Base-by-base conservation (phyloP, 1,140 invertebrate genomes). In the Eupeodes corollae region DNA sequence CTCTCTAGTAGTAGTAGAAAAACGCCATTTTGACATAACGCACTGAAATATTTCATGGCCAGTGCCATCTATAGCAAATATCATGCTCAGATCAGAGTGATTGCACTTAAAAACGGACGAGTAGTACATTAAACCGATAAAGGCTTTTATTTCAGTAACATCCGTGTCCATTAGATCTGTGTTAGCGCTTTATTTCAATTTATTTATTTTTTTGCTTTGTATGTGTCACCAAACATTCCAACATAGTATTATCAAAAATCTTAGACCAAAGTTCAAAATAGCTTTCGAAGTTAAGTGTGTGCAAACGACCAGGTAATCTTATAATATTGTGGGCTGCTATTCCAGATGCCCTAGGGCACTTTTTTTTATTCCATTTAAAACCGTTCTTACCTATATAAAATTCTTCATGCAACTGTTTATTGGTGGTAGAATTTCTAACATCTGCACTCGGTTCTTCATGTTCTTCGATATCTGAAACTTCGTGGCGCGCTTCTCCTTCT, bases 341-440 rank as follows among this genome's bases (percentile, higher is more conserved):
- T 43, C 19, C 13, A 31, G 42, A 43, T 18, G 15, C 31, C 31
- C 13, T 18, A 30, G 42, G 42, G 2, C 19, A 12, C 42, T 43
- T 12, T 43, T 12, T 18, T 13, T 10, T 21, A 43, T 12, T 21
- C 42, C 42, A 43, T 12, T 30, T 2, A 43, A 43, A 43, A 30
- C 42, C 42, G 11, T 43, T 43, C 19, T 43, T 43, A 43, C 42
- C 42, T 43, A 30, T 43, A 18, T 42, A 42, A n/a, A n/a, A n/a
- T n/a, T n/a, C n/a, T n/a, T n/a, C n/a, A n/a, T n/a, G n/a, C n/a
- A n/a, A n/a, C n/a, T n/a, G n/a, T n/a, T n/a, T n/a, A n/a, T n/a
- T n/a, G n/a, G n/a, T n/a, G n/a, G n/a, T n/a, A n/a, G n/a, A n/a
- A n/a, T n/a, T n/a, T n/a, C n/a, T n/a, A n/a, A n/a, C n/a, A n/a